phyloP scores from a whole-genome alignment of 2,888 invertebrate species.

The Tachina grossa region DNA sequence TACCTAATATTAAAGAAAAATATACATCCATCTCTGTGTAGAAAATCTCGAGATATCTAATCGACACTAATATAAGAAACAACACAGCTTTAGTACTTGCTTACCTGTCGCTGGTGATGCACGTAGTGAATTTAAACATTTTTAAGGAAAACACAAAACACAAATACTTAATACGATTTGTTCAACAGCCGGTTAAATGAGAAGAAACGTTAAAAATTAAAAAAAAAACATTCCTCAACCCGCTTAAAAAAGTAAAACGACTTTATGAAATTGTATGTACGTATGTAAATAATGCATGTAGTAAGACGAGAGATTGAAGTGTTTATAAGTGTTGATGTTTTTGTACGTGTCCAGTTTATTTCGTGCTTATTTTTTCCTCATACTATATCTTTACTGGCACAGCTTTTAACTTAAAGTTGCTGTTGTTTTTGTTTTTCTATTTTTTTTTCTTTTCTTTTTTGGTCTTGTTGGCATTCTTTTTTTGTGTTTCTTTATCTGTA shows the following conservation, averaged over 20 bases:
- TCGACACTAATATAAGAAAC: conserved; percentile 9
- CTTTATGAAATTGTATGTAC: conserved; percentile 12
- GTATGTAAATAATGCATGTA: conserved; percentile 25
- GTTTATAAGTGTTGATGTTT: conserved; percentile 7
- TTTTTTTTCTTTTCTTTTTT: conserved; percentile 20
- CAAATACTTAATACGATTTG: conserved; percentile 12
- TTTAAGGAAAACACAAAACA: neutral
- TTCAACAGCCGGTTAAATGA: conserved; percentile 59
- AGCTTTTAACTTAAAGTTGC: conserved; percentile 50
- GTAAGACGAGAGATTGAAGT: conserved; percentile 9
- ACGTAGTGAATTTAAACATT: conserved; percentile 36
- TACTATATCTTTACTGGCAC: conserved; percentile 21
- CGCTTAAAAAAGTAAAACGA: conserved; percentile 12
- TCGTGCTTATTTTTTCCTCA: conserved; percentile 54
- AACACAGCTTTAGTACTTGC: conserved; percentile 57
- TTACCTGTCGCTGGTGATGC: conserved; percentile 65
- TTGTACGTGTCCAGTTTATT: neutral
- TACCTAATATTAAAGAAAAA: too few relatives aligned
- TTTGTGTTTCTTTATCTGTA: conserved; percentile 47
- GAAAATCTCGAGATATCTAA: conserved; percentile 1
- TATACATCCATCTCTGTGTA: neutral
- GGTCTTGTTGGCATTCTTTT: conserved; percentile 60
- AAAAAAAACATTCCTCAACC: conserved; percentile 59
- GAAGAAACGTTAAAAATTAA: conserved; percentile 39
- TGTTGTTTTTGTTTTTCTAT: conserved; percentile 24